These are phyloP conservation scores for Epinotia brunnichana DNA, from an alignment of 2,888 invertebrate species.

Conservation along the genomic window DNA sequence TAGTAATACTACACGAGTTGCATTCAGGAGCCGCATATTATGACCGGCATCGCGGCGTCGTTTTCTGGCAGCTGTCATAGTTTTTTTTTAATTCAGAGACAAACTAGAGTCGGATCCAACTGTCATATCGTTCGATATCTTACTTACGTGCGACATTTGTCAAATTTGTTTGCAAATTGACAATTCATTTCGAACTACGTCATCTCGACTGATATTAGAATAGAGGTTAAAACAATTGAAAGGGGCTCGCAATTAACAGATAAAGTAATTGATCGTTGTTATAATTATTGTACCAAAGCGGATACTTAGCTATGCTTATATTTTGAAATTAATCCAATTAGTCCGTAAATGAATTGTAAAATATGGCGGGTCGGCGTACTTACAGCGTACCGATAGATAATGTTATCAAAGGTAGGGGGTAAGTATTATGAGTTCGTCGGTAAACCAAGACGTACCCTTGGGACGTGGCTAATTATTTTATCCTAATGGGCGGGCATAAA, in stretches of 20 bases:
- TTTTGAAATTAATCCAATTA: conserved; percentile 14
- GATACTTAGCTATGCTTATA: background rate
- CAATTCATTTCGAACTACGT: too few species aligned
- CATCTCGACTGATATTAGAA: too few species aligned
- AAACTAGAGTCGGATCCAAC: too few species aligned
- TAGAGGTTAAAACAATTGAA: too few species aligned
- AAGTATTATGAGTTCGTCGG: conserved; percentile 17
- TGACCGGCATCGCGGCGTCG: too few species aligned
- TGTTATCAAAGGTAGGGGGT: conserved; percentile 21
- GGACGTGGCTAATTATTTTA: conserved; percentile 37
- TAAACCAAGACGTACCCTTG: conserved; percentile 31
- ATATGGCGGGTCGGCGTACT: background rate
- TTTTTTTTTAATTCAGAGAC: too few species aligned
- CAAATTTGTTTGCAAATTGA: too few species aligned
- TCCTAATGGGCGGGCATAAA: conserved; percentile 41
- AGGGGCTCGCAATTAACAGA: background rate
- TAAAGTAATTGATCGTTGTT: background rate
- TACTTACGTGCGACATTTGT: too few species aligned
- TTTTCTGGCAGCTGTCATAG: too few species aligned
- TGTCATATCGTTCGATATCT: too few species aligned
- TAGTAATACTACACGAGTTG: too few species aligned
- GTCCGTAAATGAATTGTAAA: background rate
- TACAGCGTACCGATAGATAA: background rate
- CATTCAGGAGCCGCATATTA: too few species aligned
- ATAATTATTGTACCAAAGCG: background rate